Evolutionary conservation across 2,888 invertebrate species (phyloP), one percentile per base, ranked within the genome.

Genomic region (Drosophila meridionalis): DNA sequence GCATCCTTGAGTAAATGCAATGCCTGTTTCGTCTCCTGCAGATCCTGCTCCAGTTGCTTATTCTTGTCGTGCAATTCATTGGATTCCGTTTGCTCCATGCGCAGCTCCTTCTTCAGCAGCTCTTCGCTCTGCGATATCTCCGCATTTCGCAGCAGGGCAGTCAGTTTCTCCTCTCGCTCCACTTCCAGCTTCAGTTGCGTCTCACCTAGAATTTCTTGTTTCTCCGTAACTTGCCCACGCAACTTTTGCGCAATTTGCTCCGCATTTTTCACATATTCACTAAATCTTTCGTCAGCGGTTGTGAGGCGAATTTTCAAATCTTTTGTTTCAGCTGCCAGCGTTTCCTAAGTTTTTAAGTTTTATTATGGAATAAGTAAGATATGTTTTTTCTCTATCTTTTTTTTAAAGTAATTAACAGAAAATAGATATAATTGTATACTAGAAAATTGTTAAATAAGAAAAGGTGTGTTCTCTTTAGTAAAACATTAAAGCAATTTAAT

Each of bases 51-150:
- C 4, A 93, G 73, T 43, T 93, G 93, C 55, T 93, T 93, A 92
- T 94, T 94, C 93, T 95, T 94, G 90, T 94, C 93, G 91, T 94
- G 92, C 92, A 94, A 45, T 92, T 94, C 82, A 94, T 92, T 77
- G 91, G 93, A 55, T 90, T 94, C 92, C 95, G 96, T 69, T 95
- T 96, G 95, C 83, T 96, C 96, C 76, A 95, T 94, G 28, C 96
- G 94, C 91, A 96, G 95, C 82, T 96, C 95, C 87, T 96, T 96
- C 87, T 95, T 95, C 2, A 96, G 95, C 89, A 97, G 94, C 92
- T 97, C 97, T 85, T 96, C 95, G 75, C 96, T 96, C 91, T 97
- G 97, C 0, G 97, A 97, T 84, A 97, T 95, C 93, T 97, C 96
- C 2, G 97, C 97, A 92, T 97, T 97, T 56, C 97, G 94, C 63